phyloP scores from a whole-genome alignment of 2,888 invertebrate genomes.

The Drosophila lacicola region DNA sequence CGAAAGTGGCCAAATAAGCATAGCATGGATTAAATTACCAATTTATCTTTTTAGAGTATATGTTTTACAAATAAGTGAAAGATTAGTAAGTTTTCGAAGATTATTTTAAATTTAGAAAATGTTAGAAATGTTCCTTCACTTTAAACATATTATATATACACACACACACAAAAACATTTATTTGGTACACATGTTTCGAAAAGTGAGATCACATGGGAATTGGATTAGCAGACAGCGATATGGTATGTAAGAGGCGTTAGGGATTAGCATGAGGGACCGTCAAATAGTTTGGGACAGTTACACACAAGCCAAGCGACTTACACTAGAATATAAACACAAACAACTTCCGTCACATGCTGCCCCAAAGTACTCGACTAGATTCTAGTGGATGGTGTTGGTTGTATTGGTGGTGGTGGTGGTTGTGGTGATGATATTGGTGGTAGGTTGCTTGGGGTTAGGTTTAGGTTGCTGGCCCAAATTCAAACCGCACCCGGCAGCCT shows the following conservation, averaged over 20 bases:
- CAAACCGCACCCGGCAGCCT: constrained; percentile 13
- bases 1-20: constrained; percentile 30
- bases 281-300: constrained; percentile 41
- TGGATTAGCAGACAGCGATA: constrained; percentile 39
- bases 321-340: constrained; percentile 67
- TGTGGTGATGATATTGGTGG: constrained; percentile 48
- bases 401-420: constrained; percentile 32
- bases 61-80: not conserved
- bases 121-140: constrained; percentile 1
- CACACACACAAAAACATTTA: not conserved
- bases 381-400: constrained; percentile 53
- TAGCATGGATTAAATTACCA: constrained; percentile 29
- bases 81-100: constrained; percentile 11
- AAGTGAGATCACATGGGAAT: constrained; percentile 24
- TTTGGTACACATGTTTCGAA: constrained; percentile 9
- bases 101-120: not conserved
- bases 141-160: not conserved
- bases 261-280: constrained; percentile 35
- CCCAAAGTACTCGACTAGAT: constrained; percentile 49
- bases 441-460: constrained; percentile 34
- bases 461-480: constrained; percentile 27
- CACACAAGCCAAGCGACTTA: constrained; percentile 69
- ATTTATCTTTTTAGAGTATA: not conserved
- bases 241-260: constrained; percentile 7
- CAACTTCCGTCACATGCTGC: constrained; percentile 64